phyloP scores from a whole-genome alignment of 2,888 invertebrate species.

The Toxonevra muliebris region DNA sequence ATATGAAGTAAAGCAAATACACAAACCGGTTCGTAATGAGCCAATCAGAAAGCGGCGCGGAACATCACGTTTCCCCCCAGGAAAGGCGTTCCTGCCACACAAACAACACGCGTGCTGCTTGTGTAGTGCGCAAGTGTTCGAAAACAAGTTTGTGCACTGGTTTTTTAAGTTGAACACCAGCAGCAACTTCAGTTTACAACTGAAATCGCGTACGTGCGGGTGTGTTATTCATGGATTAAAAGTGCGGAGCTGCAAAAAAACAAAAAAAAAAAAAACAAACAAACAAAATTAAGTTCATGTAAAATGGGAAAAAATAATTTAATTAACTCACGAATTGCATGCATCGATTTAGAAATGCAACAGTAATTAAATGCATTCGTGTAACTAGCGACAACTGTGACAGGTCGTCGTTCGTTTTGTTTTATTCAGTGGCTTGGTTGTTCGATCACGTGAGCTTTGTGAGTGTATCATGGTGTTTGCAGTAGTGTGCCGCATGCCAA shows the following conservation, averaged over 20 bases:
- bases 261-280: conserved; percentile 18
- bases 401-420: conserved; percentile 16
- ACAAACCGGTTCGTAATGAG: conserved; percentile 21
- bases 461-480: too few species aligned
- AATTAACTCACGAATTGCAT: conserved; percentile 11
- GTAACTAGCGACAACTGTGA: conserved; percentile 25
- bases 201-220: conserved; percentile 58
- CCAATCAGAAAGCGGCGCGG: conserved; percentile 41
- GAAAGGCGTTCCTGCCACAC: conserved; percentile 43
- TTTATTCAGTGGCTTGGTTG: too few species aligned
- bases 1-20: not conserved
- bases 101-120: not conserved
- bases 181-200: conserved; percentile 55
- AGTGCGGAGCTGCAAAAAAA: conserved; percentile 36
- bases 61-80: conserved; percentile 11
- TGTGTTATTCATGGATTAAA: conserved; percentile 43
- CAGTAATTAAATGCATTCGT: conserved; percentile 36
- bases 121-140: not conserved
- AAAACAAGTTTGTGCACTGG: conserved; percentile 29
- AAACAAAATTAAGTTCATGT: conserved; percentile 17
- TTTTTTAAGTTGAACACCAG: conserved; percentile 30
- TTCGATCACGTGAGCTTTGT: too few species aligned
- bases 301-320: conserved; percentile 24
- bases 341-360: conserved; percentile 13
- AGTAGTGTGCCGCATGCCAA: too few species aligned